A percentile compares a stretch with the other conserved stretches of the same genome.
Evolutionary conservation across 2,888 invertebrate species (phyloP).

Genomic region (Chrysodeixis includens): DNA sequence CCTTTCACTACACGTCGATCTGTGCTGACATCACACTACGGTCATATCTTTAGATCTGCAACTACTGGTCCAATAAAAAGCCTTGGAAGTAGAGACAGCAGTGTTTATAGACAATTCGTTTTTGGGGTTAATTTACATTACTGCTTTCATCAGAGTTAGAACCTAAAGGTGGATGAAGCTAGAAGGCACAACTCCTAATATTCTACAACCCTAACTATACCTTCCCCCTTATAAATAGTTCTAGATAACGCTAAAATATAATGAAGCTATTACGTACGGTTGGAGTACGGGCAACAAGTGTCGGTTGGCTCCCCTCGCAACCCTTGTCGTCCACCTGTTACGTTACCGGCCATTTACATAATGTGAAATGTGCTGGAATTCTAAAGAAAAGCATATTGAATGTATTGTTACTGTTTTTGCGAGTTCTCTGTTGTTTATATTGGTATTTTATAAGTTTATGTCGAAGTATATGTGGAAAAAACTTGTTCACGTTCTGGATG

Average conservation of each 20-base stretch:
- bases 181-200: no score
- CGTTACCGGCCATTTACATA: slow-evolving; percentile 64
- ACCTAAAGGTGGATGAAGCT: no score
- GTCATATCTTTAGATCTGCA: no score
- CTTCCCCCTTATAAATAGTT: slow-evolving; percentile 5
- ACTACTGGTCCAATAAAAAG: no score
- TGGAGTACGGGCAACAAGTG: slow-evolving; percentile 77
- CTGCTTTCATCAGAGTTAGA: no score
- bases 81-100: no score
- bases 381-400: slow-evolving; percentile 53
- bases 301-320: slow-evolving; percentile 66
- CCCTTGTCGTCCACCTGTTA: slow-evolving; percentile 79
- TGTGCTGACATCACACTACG: background rate
- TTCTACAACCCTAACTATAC: no score
- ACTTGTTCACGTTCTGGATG: no score
- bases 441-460: no score
- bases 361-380: slow-evolving; percentile 58
- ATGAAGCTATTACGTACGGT: slow-evolving; percentile 66
- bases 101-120: no score
- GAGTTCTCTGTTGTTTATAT: slow-evolving; percentile 23
- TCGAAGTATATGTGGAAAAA: no score
- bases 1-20: background rate
- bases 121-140: no score
- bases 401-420: slow-evolving; percentile 55
- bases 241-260: slow-evolving; percentile 49